Conservation (phyloP, 1,140 invertebrate genomes). For the Drosophila insularis region DNA sequence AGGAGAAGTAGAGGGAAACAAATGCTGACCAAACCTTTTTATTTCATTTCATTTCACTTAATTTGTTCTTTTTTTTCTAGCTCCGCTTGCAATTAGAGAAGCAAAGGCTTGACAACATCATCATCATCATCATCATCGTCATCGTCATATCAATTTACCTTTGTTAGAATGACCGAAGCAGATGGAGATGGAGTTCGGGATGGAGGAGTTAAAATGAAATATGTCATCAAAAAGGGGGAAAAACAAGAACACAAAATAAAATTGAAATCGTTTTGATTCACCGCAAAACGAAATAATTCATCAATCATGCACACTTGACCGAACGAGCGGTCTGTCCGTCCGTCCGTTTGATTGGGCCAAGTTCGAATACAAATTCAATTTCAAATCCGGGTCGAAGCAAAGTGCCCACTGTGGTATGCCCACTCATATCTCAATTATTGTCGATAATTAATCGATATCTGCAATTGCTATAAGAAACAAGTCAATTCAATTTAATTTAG, state of each 20-base stretch:
- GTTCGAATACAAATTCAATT: background rate
- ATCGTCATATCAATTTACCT: constrained; percentile 66
- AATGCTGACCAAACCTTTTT: constrained; percentile 70
- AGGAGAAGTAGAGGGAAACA: background rate
- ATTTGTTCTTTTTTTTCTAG: constrained; percentile 4
- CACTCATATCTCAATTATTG: background rate
- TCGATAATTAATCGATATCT: background rate
- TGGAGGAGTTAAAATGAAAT: constrained; percentile 33
- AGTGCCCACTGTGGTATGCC: background rate
- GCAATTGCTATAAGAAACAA: background rate
- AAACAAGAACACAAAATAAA: constrained; percentile 24
- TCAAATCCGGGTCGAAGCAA: background rate
- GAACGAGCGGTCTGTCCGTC: constrained; percentile 22
- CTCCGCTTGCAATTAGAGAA: constrained; percentile 32
- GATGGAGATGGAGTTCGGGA: background rate
- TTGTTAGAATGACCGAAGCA: background rate
- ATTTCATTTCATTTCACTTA: constrained; percentile 29
- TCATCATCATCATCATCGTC: constrained; percentile 36
- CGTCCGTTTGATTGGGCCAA: background rate
- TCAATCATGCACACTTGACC: constrained; percentile 80
- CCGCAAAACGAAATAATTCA: constrained; percentile 80
- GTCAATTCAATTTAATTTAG: too few species aligned
- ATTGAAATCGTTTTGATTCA: constrained; percentile 78
- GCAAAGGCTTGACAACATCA: constrained; percentile 39
- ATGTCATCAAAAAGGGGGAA: constrained; percentile 61